Evolutionary conservation across 2,113 vertebrate species (phyloP), one percentile per base, ranked within the genome.

Genomic region (Sander vitreus): DNA sequence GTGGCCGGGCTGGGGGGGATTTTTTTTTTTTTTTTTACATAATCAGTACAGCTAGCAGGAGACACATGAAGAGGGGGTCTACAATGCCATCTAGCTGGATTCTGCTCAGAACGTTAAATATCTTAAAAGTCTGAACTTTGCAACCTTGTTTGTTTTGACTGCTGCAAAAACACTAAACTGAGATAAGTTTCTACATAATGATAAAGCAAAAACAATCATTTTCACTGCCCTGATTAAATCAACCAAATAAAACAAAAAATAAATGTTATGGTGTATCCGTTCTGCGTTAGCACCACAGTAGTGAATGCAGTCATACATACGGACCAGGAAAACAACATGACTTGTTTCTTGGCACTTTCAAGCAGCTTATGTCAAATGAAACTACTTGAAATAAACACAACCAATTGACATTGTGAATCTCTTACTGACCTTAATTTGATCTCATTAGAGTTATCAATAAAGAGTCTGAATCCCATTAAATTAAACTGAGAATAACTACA

Each of bases 71-170:
- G 81, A 86, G 86, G 88, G 78, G 68, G 80, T 85, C 84, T 89
- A 94, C 93, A 96, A 95, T 95, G 91, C 81, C 94, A 94, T 94
- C 93, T 91, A 94, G 92, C 93, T 93, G 94, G 88, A 93, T 78
- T 91, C 89, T 91, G 88, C 66, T 72, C 65, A 69, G 27, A 62
- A 58, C 10, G 12, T 16, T 16, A 66, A 66, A 74, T 16, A 66
- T 51, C 19, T 76, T 36, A 53, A 80, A 63, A 57, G 30, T 39
- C n/a, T 16, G 5, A 43, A 9, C 58, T 68, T 4, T 58, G 43
- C 13, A 47, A 54, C 33, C 8, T 48, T 21, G n/a, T 43, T 73
- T 63, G 48, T 63, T 72, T 27, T 33, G 50, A 54, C 14, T 57
- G 23, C 67, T 72, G 13, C 43, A 36, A 30, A 27, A 80, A 43